These are phyloP conservation scores for Silurus meridionalis DNA, from an alignment of 2,113 vertebrate species.

Conservation along the genomic window DNA sequence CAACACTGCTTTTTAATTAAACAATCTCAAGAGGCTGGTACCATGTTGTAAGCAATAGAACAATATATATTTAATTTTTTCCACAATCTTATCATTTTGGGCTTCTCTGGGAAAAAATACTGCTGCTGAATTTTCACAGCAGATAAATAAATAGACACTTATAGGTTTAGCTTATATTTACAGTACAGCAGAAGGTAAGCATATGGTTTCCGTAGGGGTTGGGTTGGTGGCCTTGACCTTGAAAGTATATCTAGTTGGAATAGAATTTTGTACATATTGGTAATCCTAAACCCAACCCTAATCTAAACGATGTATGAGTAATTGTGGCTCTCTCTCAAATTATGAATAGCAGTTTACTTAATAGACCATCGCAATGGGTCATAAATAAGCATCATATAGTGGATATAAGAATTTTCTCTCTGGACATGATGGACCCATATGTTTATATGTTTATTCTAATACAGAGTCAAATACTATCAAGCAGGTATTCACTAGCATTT, in stretches of 20 bases:
- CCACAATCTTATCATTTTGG: background rate
- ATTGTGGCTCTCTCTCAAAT: background rate
- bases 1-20: background rate
- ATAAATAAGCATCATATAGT: background rate
- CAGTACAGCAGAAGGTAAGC: background rate
- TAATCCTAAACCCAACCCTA: too few relatives aligned
- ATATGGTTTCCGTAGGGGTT: background rate
- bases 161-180: slow-evolving; percentile 3
- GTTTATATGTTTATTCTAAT: background rate
- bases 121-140: background rate
- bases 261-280: background rate
- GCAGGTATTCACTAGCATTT: slow-evolving; percentile 8
- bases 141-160: background rate
- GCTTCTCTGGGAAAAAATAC: background rate
- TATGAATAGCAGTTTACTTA: background rate
- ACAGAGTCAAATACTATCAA: background rate
- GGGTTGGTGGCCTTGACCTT: background rate
- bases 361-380: background rate
- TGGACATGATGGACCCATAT: background rate
- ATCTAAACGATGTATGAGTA: background rate
- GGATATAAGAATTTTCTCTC: background rate
- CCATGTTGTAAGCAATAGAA: background rate
- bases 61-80: background rate
- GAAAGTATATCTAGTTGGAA: background rate
- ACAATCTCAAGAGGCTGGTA: background rate